These are phyloP conservation scores for Calephelis virginiensis DNA, from an alignment of 1,140 invertebrate species.

Conservation along the genomic window DNA sequence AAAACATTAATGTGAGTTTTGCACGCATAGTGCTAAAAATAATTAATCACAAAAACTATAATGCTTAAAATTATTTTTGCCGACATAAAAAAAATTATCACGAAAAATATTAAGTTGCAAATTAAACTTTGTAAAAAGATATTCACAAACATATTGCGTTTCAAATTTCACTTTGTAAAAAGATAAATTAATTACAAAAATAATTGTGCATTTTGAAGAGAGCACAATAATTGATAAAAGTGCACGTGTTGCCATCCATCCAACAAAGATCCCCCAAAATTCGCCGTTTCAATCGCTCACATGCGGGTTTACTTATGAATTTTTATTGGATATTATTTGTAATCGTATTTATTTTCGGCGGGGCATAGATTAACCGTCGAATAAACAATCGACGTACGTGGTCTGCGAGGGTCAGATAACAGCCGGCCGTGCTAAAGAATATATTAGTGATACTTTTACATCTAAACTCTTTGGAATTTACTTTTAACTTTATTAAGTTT, in stretches of 20 bases:
- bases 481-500: slow-evolving; percentile 2
- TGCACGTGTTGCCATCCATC: background rate
- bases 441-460: slow-evolving; percentile 60
- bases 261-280: background rate
- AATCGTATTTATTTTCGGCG: slow-evolving; percentile 41
- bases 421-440: slow-evolving; percentile 52
- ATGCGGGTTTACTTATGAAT: slow-evolving; percentile 22
- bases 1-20: too few relatives aligned
- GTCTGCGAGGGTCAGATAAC: slow-evolving; percentile 52
- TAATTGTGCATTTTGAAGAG: too few relatives aligned
- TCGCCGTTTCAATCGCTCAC: slow-evolving; percentile 7
- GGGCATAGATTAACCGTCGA: slow-evolving; percentile 59
- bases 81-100: too few relatives aligned
- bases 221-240: background rate
- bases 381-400: slow-evolving; percentile 57
- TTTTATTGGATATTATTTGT: slow-evolving; percentile 32
- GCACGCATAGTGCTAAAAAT: too few relatives aligned
- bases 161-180: too few relatives aligned
- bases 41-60: too few relatives aligned
- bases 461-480: slow-evolving; percentile 26
- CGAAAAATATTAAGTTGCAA: too few relatives aligned
- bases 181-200: too few relatives aligned
- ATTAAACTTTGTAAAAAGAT: too few relatives aligned
- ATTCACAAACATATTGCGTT: too few relatives aligned
- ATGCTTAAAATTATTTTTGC: too few relatives aligned